Conservation (phyloP, 2,113 vertebrate species). For the Hippoglossus stenolepis region DNA sequence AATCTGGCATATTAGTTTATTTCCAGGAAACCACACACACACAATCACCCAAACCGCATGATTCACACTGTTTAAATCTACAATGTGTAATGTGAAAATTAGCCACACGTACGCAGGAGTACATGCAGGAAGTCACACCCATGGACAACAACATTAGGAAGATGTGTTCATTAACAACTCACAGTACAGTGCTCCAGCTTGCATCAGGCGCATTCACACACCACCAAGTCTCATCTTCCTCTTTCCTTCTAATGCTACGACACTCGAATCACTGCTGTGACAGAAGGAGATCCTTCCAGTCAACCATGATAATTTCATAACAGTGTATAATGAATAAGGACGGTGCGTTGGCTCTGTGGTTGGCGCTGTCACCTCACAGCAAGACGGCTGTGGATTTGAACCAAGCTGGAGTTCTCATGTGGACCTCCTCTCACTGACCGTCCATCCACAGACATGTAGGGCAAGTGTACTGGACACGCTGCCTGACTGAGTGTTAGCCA, state of each 20-base stretch:
- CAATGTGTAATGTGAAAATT: too few relatives aligned
- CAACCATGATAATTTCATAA: not conserved
- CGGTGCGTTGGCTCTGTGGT: not conserved
- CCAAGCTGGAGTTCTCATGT: not conserved
- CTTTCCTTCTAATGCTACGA: not conserved
- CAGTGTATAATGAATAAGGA: not conserved
- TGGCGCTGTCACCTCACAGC: not conserved
- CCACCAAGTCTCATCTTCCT: not conserved
- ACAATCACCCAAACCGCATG: too few relatives aligned
- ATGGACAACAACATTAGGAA: not conserved
- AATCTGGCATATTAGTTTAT: too few relatives aligned
- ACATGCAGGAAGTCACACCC: not conserved
- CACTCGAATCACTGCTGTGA: not conserved
- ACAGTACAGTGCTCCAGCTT: not conserved
- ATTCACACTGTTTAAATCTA: too few relatives aligned
- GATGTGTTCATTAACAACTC: not conserved
- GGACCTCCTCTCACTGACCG: not conserved
- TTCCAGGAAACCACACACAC: too few relatives aligned
- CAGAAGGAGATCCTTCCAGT: slow-evolving; percentile 4
- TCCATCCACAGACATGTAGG: not conserved
- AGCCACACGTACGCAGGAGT: not conserved
- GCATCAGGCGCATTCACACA: too few relatives aligned
- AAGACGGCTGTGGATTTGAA: not conserved
- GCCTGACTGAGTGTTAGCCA: not conserved
- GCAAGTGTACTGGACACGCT: not conserved